phyloP scores from a whole-genome alignment of 2,888 invertebrate species.

The Stegana nigrithorax region DNA sequence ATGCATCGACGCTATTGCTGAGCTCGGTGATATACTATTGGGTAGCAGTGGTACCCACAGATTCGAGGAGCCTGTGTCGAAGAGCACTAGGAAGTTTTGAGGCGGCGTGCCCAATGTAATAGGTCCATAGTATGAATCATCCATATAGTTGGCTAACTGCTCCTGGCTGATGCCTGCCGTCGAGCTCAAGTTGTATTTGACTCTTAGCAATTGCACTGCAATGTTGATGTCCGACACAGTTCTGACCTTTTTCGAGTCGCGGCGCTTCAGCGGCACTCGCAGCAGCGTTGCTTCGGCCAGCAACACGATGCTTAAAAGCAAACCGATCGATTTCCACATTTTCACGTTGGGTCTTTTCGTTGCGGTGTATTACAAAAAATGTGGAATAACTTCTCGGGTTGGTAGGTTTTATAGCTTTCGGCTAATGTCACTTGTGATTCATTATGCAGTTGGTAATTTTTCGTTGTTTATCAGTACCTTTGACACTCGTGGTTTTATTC shows the following conservation, averaged over 20 bases:
- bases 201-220: slow-evolving; percentile 9
- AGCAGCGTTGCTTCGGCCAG: slow-evolving; percentile 15
- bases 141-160: slow-evolving; percentile 88
- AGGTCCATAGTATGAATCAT: slow-evolving; percentile 93
- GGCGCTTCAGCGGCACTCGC: slow-evolving; percentile 15
- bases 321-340: slow-evolving; percentile 14
- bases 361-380: no score
- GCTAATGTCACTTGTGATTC: not conserved
- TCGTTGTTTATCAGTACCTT: not conserved
- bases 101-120: slow-evolving; percentile 91
- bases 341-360: not conserved
- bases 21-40: slow-evolving; percentile 79
- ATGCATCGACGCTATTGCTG: slow-evolving; percentile 88
- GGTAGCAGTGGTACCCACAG: slow-evolving; percentile 85
- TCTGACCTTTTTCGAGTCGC: not conserved
- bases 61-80: slow-evolving; percentile 98
- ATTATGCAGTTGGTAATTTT: slow-evolving; percentile 7
- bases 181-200: slow-evolving; percentile 7
- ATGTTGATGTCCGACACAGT: not conserved
- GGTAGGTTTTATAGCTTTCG: not conserved
- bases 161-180: slow-evolving; percentile 76
- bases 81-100: slow-evolving; percentile 91
- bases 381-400: not conserved
- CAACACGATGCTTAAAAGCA: not conserved
- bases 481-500: not conserved